Evolutionary conservation across 2,888 invertebrate genomes (phyloP).

Genomic region (Argynnis bischoffii): DNA sequence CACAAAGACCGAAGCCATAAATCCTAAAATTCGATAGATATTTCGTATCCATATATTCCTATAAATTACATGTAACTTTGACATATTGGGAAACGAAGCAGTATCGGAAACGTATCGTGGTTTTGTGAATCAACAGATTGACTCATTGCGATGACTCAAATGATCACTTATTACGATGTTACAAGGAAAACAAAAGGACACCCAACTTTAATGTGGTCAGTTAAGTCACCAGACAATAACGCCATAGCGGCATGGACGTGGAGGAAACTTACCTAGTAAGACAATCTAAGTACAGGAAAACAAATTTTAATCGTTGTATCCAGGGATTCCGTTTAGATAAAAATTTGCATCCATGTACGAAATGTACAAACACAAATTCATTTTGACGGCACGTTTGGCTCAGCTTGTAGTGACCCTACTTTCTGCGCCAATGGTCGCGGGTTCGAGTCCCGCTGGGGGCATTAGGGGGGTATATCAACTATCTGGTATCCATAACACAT

Average conservation of each 20-base stretch:
- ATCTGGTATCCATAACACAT: too few relatives aligned
- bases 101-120: conserved; percentile 25
- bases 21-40: conserved; percentile 10
- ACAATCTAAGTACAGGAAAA: background rate
- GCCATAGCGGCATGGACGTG: background rate
- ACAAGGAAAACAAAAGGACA: conserved; percentile 45
- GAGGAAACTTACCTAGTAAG: background rate
- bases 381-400: too few relatives aligned
- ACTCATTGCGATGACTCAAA: conserved; percentile 57
- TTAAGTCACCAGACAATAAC: conserved; percentile 34
- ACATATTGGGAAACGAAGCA: conserved; percentile 9
- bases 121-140: conserved; percentile 47
- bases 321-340: background rate
- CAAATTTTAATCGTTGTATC: background rate
- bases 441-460: too few relatives aligned
- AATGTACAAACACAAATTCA: background rate
- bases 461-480: too few relatives aligned
- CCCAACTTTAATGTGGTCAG: conserved; percentile 28
- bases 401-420: too few relatives aligned
- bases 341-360: background rate
- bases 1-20: conserved; percentile 11
- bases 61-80: conserved; percentile 4
- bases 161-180: conserved; percentile 40
- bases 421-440: too few relatives aligned
- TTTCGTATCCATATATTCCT: conserved; percentile 1